Conservation (phyloP, 2,888 invertebrate genomes). For the Campaea margaritaria region DNA sequence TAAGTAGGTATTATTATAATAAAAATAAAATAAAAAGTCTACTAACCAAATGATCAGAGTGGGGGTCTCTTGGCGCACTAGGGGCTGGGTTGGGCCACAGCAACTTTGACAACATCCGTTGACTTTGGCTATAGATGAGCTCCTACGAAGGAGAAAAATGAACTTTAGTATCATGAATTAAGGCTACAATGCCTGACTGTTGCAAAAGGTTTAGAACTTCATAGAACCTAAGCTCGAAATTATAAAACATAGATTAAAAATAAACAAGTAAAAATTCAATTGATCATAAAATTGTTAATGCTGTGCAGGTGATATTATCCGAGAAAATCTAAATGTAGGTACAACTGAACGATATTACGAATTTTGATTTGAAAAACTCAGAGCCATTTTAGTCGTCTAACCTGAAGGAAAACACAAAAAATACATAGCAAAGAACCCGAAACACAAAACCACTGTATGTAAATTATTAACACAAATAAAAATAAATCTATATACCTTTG, state of each 20-base stretch:
- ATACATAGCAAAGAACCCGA: constrained; percentile 29
- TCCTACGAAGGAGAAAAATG: constrained; percentile 84
- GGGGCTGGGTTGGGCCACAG: constrained; percentile 84
- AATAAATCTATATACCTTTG: no score
- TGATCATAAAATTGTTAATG: background rate
- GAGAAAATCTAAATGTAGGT: no score
- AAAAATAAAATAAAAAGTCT: constrained; percentile 76
- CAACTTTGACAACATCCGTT: constrained; percentile 85
- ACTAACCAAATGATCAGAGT: constrained; percentile 86
- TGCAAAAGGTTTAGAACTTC: constrained; percentile 5
- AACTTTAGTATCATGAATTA: constrained; percentile 77
- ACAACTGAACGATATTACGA: background rate
- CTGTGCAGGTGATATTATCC: no score
- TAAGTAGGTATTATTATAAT: constrained; percentile 20
- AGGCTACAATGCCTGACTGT: constrained; percentile 66
- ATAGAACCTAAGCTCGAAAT: constrained; percentile 27
- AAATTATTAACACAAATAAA: no score
- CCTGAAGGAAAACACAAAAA: constrained; percentile 11
- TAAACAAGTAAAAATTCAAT: no score
- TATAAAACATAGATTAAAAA: background rate
- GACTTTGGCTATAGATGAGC: constrained; percentile 86
- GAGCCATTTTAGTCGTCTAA: constrained; percentile 5
- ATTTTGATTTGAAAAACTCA: background rate
- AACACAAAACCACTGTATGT: no score
- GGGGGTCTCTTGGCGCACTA: constrained; percentile 83